Conservation (phyloP, 2,797 vertebrate genomes). For the Microcaecilia unicolor region DNA sequence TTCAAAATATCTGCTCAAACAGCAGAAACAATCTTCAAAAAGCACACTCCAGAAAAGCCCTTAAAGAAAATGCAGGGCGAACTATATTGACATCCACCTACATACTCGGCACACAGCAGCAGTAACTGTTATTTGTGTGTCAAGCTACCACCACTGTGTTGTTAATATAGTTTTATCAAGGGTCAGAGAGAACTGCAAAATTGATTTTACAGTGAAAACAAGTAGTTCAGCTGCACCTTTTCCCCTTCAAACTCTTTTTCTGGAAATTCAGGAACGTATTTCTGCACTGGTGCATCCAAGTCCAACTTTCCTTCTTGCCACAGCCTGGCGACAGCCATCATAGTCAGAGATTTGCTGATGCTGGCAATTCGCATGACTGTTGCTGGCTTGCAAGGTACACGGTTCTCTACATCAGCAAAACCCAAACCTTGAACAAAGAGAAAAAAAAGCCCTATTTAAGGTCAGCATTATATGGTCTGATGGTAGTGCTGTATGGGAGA, state of each 20-base stretch:
- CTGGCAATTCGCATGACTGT: slow-evolving; percentile 92
- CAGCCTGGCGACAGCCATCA: slow-evolving; percentile 78
- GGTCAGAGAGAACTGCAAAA: neutral
- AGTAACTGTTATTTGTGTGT: too few species aligned
- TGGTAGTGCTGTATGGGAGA: too few species aligned
- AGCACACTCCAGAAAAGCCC: too few species aligned
- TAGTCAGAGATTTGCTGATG: slow-evolving; percentile 91
- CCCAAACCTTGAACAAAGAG: slow-evolving; percentile 65
- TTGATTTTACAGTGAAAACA: neutral
- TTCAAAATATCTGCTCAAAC: too few species aligned
- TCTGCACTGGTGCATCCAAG: slow-evolving; percentile 84
- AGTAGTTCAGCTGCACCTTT: slow-evolving; percentile 51
- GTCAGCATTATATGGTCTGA: too few species aligned
- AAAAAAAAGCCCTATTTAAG: too few species aligned
- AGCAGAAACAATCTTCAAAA: too few species aligned
- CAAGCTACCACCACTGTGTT: too few species aligned
- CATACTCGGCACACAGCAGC: too few species aligned
- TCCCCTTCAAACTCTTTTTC: slow-evolving; percentile 82
- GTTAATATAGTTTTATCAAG: too few species aligned
- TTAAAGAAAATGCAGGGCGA: too few species aligned
- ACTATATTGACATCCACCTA: too few species aligned
- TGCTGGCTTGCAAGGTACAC: slow-evolving; percentile 71
- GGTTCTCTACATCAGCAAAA: slow-evolving; percentile 89
- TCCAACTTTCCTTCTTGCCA: slow-evolving; percentile 85
- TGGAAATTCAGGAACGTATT: slow-evolving; percentile 91